These are phyloP conservation scores for Porites rus DNA, from an alignment of 92 coral and sea anemone genomes.

Conservation along the genomic window DNA sequence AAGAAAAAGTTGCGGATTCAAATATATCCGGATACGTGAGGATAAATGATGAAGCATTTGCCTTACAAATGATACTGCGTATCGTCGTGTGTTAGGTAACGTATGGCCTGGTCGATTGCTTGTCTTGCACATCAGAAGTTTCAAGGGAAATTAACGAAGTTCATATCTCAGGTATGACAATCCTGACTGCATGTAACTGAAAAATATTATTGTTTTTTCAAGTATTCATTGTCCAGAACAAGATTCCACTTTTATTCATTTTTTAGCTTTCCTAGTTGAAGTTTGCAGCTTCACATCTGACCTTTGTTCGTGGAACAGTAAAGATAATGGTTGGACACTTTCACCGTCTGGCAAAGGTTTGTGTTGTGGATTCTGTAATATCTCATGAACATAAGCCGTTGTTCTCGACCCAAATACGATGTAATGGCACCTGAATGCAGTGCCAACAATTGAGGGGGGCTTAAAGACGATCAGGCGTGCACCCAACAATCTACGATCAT, in stretches of 20 bases:
- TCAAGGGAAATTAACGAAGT: constrained; percentile 16
- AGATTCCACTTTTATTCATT: too few relatives aligned
- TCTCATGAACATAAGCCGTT: too few relatives aligned
- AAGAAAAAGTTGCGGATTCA: too few relatives aligned
- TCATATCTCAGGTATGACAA: constrained; percentile 16
- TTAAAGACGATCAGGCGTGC: too few relatives aligned
- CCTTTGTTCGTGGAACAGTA: constrained; percentile 31
- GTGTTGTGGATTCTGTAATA: background rate
- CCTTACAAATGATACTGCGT: background rate
- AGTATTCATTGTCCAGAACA: too few relatives aligned
- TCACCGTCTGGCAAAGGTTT: constrained; percentile 3
- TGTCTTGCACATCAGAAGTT: background rate
- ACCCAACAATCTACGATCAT: too few relatives aligned
- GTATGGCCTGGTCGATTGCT: background rate
- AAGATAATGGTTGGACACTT: constrained; percentile 30
- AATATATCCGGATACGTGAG: too few relatives aligned
- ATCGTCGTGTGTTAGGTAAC: background rate
- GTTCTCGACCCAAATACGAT: too few relatives aligned
- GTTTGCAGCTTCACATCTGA: constrained; percentile 23
- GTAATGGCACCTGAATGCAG: too few relatives aligned
- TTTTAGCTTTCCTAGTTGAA: constrained; percentile 5
- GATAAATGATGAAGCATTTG: too few relatives aligned
- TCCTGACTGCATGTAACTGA: background rate
- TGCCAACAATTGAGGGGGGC: too few relatives aligned
- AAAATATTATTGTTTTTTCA: too few relatives aligned